Base-by-base conservation (phyloP, 2,888 invertebrate species). In the Chironomus riparius region DNA sequence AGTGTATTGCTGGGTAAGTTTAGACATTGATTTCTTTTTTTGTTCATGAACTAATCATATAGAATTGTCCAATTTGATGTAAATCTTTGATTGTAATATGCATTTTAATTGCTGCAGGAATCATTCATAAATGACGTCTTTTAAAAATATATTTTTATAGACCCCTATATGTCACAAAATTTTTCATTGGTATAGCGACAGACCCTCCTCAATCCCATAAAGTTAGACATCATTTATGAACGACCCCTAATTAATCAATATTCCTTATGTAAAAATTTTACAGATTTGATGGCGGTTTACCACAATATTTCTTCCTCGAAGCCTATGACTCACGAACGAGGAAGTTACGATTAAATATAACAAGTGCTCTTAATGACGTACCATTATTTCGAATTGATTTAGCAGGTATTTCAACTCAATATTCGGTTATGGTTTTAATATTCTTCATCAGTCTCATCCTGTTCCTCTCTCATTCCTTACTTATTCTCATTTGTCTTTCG, bases 271-370 rank as follows among this genome's bases (percentile, higher is more conserved):
- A 38, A 38, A 38, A 38, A 7, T 38, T 56, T 56, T 56, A 56
- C 15, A 18, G n/a, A 24, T 94, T 38, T 83, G 94, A 95, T 81
- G 95, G 95, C 1, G 95, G 95, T 0, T 87, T 95, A 77, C 92
- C 92, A 62, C 95, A 95, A 83, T 89, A 90, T 78, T 95, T 95
- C 84, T 86, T 92, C 74, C 84, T 95, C 77, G 94, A 95, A 83
- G 93, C 94, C 0, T 89, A 92, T 80, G 93, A 93, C 80, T 90
- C 91, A 0, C 84, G 87, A 79, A 91, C 91, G 18, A 90, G 90
- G 80, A 88, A 88, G 78, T 85, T 92, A 48, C 85, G 91, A 75
- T 86, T 92, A 78, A 93, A 92, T 81, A 86, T 89, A 79, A 90
- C 88, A 79, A 90, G 90, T 79, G 82, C 85, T 56, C 84, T 84